Evolutionary conservation across 1,140 invertebrate species (phyloP).

Genomic region (Venturia canescens): DNA sequence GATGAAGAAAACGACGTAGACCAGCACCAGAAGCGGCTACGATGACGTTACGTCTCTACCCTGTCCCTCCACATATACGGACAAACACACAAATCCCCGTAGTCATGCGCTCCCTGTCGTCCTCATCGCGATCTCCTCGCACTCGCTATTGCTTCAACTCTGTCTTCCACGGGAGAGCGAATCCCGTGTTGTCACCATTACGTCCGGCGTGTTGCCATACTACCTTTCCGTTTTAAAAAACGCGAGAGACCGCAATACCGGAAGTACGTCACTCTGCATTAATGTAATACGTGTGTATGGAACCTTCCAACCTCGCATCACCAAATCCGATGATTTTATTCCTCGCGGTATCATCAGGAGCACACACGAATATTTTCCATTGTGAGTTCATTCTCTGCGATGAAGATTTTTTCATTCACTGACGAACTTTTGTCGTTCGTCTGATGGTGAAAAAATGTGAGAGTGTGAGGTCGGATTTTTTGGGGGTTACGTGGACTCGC

Average conservation of each 20-base stretch:
- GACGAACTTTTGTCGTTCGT: no score
- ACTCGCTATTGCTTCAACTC: background rate
- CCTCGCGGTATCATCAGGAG: no score
- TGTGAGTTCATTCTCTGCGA: no score
- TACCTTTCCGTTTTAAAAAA: background rate
- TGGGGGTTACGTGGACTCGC: no score
- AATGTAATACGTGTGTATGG: background rate
- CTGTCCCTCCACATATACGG: background rate
- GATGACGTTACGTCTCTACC: constrained; percentile 5
- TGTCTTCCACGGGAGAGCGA: constrained; percentile 13
- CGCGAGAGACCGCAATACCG: constrained; percentile 2
- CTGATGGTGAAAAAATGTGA: no score
- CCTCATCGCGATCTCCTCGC: background rate
- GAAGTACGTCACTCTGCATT: constrained; percentile 1
- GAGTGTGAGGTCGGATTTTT: no score
- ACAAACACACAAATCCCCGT: background rate
- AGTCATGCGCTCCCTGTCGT: background rate
- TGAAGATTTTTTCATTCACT: no score
- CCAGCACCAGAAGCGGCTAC: background rate
- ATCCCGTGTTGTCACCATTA: constrained; percentile 23
- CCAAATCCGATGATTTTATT: background rate
- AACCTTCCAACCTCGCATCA: background rate
- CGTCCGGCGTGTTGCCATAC: background rate
- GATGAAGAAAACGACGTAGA: constrained; percentile 12
- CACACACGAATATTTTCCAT: no score